Percentiles rank a stretch among this genome's conserved stretches.
These are phyloP conservation scores for Phyllotreta cruciferae DNA, from an alignment of 2,888 invertebrate species.

Conservation along the genomic window DNA sequence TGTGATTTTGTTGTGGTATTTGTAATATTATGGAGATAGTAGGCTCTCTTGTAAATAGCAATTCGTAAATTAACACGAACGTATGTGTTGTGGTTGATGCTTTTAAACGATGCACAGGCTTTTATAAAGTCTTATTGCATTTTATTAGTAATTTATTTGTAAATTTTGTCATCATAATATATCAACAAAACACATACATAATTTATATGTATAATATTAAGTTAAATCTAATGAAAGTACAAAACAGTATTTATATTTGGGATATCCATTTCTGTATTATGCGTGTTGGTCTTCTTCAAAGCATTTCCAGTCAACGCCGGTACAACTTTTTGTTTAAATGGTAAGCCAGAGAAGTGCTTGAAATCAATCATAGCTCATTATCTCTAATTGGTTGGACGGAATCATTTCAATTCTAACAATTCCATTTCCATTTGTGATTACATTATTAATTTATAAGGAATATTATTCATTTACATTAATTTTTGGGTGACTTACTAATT, in stretches of 20 bases:
- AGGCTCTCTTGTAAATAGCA: conserved; percentile 19
- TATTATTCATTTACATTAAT: background rate
- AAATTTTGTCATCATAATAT: background rate
- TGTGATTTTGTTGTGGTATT: conserved; percentile 43
- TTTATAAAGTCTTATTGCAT: conserved; percentile 18
- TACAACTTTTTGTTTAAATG: conserved; percentile 29
- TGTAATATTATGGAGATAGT: conserved; percentile 22
- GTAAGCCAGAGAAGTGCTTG: conserved; percentile 37
- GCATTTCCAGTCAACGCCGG: conserved; percentile 12
- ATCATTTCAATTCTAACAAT: too few species aligned
- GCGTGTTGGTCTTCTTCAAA: conserved; percentile 10
- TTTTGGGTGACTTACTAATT: too few species aligned
- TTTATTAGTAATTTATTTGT: conserved; percentile 13
- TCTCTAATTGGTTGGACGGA: background rate
- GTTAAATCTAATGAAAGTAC: conserved; percentile 13
- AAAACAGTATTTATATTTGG: conserved; percentile 20
- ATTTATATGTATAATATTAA: conserved; percentile 5
- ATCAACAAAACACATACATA: conserved; percentile 36
- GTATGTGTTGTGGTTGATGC: conserved; percentile 42
- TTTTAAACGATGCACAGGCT: conserved; percentile 21
- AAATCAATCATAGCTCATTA: background rate
- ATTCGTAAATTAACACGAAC: conserved; percentile 23
- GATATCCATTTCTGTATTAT: conserved; percentile 13
- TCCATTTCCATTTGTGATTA: too few species aligned
- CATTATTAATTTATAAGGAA: background rate